Base-by-base conservation (phyloP, 2,797 vertebrate species). In the Gallinago solitaria region DNA sequence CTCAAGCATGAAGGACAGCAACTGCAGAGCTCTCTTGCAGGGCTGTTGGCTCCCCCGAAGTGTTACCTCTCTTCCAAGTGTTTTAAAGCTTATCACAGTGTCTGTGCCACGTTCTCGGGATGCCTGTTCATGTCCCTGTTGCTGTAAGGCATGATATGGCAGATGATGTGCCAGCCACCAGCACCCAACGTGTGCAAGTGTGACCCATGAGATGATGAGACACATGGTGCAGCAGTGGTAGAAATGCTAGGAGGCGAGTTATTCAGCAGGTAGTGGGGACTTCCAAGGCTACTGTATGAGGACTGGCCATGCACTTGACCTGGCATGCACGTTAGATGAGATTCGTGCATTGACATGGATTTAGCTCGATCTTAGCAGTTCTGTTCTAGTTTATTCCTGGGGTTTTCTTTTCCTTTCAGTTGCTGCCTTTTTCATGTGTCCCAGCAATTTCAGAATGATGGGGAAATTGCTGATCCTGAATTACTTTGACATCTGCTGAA, bases 401-500 rank as follows among this genome's bases (percentile, higher is more conserved):
- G 37, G 37, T 73, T 96, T 93, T 75, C 41, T 56, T 81, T 64
- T 63, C 39, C 45, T 68, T 81, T 76, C 37, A 13, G 9, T 82
- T 91, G n/a, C 54, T 84, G 28, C 3, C 2, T 76, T 90, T 89
- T 84, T 90, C n/a, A 32, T 82, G 56, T 61, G 30, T 93, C 80
- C 61, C 63, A 83, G 74, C 43, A 81, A 69, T 65, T 95, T 86
- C 63, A 71, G 87, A 85, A 74, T 85, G 33, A 67, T 82, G 83
- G 71, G 89, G 93, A 87, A 56, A 57, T 95, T 94, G 64, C 75
- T 92, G 83, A 93, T 83, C 88, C 86, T 87, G 41, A 92, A 87
- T 90, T 95, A 76, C 76, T 93, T 89, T 68, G 70, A 92, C 81
- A 77, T 96, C 78, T 94, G 78, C 81, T 90, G 45, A 39, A 92